Evolutionary conservation across 2,888 invertebrate genomes (phyloP), one percentile per base, ranked within the genome.

Genomic region (Zeuzera pyrina): DNA sequence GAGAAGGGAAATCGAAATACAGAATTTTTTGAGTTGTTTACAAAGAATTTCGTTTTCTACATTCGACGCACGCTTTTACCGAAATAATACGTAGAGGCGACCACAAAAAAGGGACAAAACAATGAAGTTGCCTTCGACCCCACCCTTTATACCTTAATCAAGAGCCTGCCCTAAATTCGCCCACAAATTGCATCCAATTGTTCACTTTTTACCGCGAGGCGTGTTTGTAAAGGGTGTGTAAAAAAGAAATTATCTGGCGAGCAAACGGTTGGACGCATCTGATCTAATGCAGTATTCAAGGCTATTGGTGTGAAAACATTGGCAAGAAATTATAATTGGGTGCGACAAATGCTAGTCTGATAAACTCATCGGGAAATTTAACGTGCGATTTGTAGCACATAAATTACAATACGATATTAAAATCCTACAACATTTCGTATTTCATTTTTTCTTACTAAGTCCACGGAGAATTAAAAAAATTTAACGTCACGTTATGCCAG

Each of bases 171-270:
- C 78, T 51, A 71, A 74, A 74, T 77, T 79, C 69, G 65, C 68
- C 79, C 79, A 69, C 81, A 83, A 81, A 83, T 83, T 81, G 81
- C 78, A 73, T 69, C 68, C 78, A 79, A 81, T 81, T 81, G 83
- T 83, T 81, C 81, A 79, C 67, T 83, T 81, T 83, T 83, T 83
- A 79, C 70, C 70, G 51, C 64, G 53, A 64, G 60, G 52, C 57
- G 54, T 60, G 61, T 66, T 59, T 62, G 47, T 44, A 55, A 62
- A 65, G 74, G 77, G 72, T 63, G 67, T 54, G 33, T 51, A 54
- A 55, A 59, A 52, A 63, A 62, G 56, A 61, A 65, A 69, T 68
- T 68, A 64, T 67, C 66, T 54, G 45, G 31, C 51, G 43, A 47
- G 43, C 51, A 45, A 45, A 53, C 54, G 62, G 56, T 52, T 57